Conservation (phyloP, 2,888 invertebrate genomes). For the Cybosia mesomella region DNA sequence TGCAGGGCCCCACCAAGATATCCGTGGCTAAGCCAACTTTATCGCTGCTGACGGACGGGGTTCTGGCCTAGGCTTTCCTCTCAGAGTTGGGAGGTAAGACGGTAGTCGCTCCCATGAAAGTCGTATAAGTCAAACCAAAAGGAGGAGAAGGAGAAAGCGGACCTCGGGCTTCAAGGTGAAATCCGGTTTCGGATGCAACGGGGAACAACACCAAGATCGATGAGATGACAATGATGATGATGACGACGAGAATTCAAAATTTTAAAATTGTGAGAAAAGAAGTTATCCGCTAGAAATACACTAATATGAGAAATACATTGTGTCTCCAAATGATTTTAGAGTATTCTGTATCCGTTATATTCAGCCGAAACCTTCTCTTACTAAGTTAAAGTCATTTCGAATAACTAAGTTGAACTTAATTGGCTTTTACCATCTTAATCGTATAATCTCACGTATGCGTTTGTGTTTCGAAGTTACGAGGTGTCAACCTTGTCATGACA, state of each 20-base stretch:
- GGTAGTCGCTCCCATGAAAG: too few species aligned
- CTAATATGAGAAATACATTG: background rate
- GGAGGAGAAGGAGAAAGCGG: too few species aligned
- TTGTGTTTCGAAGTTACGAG: conserved; percentile 27
- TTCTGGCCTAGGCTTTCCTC: too few species aligned
- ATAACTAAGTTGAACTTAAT: background rate
- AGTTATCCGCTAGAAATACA: background rate
- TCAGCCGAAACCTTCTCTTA: background rate
- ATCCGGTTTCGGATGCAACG: too few species aligned
- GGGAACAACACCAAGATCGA: too few species aligned
- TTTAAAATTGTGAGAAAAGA: background rate
- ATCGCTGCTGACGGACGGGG: too few species aligned
- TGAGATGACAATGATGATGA: too few species aligned
- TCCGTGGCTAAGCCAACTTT: too few species aligned
- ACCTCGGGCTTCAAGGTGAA: too few species aligned
- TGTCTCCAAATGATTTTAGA: background rate
- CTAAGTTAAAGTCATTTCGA: background rate
- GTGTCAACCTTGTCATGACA: conserved; percentile 44
- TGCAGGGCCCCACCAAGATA: too few species aligned
- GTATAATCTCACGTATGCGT: background rate
- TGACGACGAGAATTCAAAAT: background rate
- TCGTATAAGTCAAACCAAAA: too few species aligned
- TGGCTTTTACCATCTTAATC: background rate
- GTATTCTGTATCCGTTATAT: background rate
- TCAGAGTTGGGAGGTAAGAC: too few species aligned